phyloP scores from a whole-genome alignment of 2,113 vertebrate genomes.

The Columbina picui region DNA sequence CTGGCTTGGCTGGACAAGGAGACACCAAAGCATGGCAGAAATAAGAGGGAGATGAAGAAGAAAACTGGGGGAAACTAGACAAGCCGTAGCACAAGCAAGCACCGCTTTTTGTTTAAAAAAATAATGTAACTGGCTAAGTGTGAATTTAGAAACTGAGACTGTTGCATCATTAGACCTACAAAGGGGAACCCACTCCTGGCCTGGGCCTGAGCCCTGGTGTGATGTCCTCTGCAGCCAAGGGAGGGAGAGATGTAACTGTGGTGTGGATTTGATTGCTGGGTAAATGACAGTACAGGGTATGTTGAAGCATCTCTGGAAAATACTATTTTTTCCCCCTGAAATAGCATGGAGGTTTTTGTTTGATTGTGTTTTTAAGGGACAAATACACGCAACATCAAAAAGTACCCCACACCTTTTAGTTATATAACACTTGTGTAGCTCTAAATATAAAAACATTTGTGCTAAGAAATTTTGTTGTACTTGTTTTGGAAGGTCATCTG shows the following conservation, averaged over 20 bases:
- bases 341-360: background rate
- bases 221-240: background rate
- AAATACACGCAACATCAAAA: no score
- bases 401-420: background rate
- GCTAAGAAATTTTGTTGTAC: background rate
- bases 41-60: background rate
- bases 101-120: background rate
- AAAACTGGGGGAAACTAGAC: background rate
- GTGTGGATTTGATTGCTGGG: no score
- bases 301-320: background rate
- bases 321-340: background rate
- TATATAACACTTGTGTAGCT: background rate
- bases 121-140: background rate
- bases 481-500: background rate
- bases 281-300: background rate
- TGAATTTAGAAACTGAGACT: background rate
- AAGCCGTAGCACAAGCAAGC: background rate
- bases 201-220: rapidly evolving
- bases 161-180: background rate
- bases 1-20: background rate
- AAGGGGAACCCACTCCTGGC: background rate
- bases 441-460: background rate
- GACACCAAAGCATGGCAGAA: background rate
- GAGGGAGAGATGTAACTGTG: no score
- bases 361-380: no score